Conservation (phyloP, 2,113 vertebrate genomes). For the Cairina moschata region DNA sequence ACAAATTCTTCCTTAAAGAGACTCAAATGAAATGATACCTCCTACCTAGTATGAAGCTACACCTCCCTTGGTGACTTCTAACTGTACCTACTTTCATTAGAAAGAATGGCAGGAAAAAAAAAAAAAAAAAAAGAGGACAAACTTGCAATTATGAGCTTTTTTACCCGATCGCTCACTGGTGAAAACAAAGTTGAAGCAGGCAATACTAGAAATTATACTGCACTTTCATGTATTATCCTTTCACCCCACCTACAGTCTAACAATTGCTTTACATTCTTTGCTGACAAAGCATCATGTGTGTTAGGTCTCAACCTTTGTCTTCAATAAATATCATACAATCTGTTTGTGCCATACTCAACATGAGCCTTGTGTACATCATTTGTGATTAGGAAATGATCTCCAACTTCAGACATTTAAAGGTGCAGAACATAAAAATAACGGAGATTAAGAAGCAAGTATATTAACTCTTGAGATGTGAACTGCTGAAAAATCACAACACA, state of each 20-base stretch:
- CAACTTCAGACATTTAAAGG: not conserved
- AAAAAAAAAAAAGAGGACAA: not conserved
- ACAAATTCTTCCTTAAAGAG: not conserved
- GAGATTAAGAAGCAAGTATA: not conserved
- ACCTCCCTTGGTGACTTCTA: not conserved
- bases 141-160: not conserved
- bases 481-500: not conserved
- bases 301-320: not conserved
- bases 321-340: not conserved
- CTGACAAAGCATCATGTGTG: not conserved
- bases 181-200: not conserved
- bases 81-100: not conserved
- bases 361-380: not conserved
- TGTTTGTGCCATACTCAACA: not conserved
- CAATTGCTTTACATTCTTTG: constrained; percentile 42
- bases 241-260: constrained; percentile 65
- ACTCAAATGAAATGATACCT: not conserved
- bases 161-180: accelerated
- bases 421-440: not conserved
- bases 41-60: not conserved
- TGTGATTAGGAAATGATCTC: not conserved
- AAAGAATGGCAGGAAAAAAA: not conserved
- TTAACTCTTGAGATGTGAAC: not conserved
- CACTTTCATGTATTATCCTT: constrained; percentile 47
- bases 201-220: not conserved